Base-by-base conservation (phyloP, 2,797 vertebrate species). In the Melanotaenia trifasciata region DNA sequence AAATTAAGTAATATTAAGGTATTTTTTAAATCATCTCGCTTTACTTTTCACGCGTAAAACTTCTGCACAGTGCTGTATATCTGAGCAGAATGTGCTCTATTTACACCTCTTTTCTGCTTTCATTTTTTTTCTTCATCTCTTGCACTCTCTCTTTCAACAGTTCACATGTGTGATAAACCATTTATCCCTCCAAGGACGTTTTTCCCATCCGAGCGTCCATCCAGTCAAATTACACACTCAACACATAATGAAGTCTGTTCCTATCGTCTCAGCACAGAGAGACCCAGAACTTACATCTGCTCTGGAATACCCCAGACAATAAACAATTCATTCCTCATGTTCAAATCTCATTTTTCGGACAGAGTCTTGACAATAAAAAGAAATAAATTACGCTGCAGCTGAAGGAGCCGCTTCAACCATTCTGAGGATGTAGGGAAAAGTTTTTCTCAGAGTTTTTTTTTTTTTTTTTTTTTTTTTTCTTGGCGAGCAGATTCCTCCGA, bases 291-390 rank as follows among this genome's bases (percentile, higher is more conserved):
- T 81, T 85, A 90, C 92, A 92, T 92, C 91, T 91, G 88, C 91
- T 93, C 83, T 86, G 57, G 68, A 93, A 93, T 80, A 89, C 87
- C 83, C 84, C 70, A 89, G 93, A 95, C 95, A 95, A 95, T 95
- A 94, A 95, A 95, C 94, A 95, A 93, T 94, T 88, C 92, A 85
- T 90, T 89, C 70, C 72, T 77, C 83, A 43, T 74, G 86, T 90
- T 92, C 89, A 93, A 94, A 92, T 92, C 92, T 90, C 83, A 94
- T 95, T 95, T 93, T 90, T 92, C 80, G 60, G 87, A 91, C 90
- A 90, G 91, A 94, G 90, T 91, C 87, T 62, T 10, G 51, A 92
- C 88, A 91, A 89, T 91, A 91, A 92, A 89, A 89, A 86, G 89
- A 85, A 92, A 90, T 84, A 92, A 94, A 94, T 94, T 90, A 92